A percentile compares a stretch with the other conserved stretches of the same genome.
Evolutionary conservation across 2,888 invertebrate species (phyloP).

Genomic region (Apodemia mormo): DNA sequence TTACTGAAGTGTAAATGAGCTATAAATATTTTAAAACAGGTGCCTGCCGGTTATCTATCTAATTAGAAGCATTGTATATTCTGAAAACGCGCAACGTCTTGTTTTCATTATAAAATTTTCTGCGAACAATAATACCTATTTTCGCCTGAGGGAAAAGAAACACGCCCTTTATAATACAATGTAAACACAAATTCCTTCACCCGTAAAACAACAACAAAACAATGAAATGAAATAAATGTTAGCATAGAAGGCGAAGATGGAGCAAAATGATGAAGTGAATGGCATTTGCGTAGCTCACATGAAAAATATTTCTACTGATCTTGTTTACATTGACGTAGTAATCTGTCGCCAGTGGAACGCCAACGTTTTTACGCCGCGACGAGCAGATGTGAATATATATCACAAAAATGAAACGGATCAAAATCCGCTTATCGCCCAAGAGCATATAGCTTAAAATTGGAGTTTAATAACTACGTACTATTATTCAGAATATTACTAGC

Average conservation of each 20-base stretch:
- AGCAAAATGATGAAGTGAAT: slow-evolving; percentile 37
- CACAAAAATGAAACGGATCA: slow-evolving; percentile 45
- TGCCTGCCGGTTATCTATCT: slow-evolving; percentile 28
- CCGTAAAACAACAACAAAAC: slow-evolving; percentile 50
- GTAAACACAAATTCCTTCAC: slow-evolving; percentile 38
- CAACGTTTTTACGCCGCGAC: slow-evolving; percentile 54
- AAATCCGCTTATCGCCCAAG: slow-evolving; percentile 65
- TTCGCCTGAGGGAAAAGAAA: slow-evolving; percentile 29
- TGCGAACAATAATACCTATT: slow-evolving; percentile 34
- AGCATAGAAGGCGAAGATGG: slow-evolving; percentile 59
- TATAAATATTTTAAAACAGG: slow-evolving; percentile 3
- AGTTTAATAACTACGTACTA: slow-evolving; percentile 43
- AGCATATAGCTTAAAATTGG: slow-evolving; percentile 68
- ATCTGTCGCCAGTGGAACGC: slow-evolving; percentile 48
- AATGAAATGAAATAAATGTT: slow-evolving; percentile 70
- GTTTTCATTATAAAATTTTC: slow-evolving; percentile 31
- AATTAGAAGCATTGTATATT: slow-evolving; percentile 31
- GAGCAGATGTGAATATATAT: slow-evolving; percentile 43
- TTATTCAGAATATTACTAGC: neutral
- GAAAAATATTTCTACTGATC: slow-evolving; percentile 67
- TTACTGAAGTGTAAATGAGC: neutral
- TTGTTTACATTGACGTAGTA: slow-evolving; percentile 72
- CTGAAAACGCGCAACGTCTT: slow-evolving; percentile 22
- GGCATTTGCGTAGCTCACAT: slow-evolving; percentile 55
- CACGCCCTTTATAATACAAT: slow-evolving; percentile 34